Conservation (phyloP, 1,140 invertebrate species). For the Micrasema minimum region DNA sequence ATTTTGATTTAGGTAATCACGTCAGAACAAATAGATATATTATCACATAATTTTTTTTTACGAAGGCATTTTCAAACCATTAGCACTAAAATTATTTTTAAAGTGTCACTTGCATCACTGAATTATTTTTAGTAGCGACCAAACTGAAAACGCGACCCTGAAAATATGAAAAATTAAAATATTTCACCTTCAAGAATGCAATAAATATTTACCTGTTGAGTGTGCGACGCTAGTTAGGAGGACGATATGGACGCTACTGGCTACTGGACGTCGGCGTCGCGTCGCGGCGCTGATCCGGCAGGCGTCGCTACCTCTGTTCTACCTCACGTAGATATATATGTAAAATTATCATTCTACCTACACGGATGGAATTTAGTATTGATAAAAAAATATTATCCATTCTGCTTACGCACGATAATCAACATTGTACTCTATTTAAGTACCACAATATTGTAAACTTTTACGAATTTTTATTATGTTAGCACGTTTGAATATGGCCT, state of each 20-base stretch:
- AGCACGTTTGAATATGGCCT: too few relatives aligned
- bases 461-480: too few relatives aligned
- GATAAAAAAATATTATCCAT: too few relatives aligned
- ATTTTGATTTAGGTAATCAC: too few relatives aligned
- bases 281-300: neutral
- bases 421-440: too few relatives aligned
- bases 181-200: conserved; percentile 8
- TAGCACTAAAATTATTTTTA: too few relatives aligned
- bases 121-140: neutral
- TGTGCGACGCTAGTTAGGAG: conserved; percentile 24
- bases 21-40: too few relatives aligned
- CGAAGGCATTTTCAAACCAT: too few relatives aligned
- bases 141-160: neutral
- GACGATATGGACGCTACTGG: conserved; percentile 23
- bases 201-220: conserved; percentile 28
- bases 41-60: too few relatives aligned
- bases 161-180: conserved; percentile 20
- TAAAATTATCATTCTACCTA: neutral
- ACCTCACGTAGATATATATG: neutral
- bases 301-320: neutral
- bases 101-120: neutral
- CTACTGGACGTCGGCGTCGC: conserved; percentile 25
- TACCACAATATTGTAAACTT: too few relatives aligned
- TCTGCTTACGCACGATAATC: too few relatives aligned
- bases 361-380: too few relatives aligned